These are phyloP conservation scores for Galerucella pusilla DNA, from an alignment of 2,888 invertebrate species.

Conservation along the genomic window DNA sequence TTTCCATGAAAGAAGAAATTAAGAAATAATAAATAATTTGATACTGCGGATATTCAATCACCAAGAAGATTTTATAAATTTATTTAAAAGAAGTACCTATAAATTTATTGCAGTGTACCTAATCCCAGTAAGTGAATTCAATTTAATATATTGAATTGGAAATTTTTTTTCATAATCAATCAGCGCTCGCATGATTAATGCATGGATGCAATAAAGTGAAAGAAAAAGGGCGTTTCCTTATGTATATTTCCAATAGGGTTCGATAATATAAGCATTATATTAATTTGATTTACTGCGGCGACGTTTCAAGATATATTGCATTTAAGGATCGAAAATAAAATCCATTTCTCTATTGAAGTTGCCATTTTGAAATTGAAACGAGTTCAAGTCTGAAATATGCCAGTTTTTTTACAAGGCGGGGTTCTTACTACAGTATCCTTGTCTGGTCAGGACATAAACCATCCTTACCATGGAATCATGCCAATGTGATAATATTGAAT, in stretches of 20 bases:
- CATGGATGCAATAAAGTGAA: constrained; percentile 27
- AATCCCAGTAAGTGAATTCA: not conserved
- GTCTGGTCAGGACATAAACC: constrained; percentile 56
- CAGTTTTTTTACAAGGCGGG: constrained; percentile 58
- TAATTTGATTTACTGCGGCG: constrained; percentile 56
- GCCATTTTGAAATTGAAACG: constrained; percentile 60
- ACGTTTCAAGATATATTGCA: constrained; percentile 53
- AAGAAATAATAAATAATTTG: too few species aligned
- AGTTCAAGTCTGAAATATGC: constrained; percentile 57
- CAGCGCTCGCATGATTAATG: constrained; percentile 33
- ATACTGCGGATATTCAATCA: too few species aligned
- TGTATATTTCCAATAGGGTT: constrained; percentile 50
- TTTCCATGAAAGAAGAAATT: too few species aligned
- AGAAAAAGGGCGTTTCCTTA: constrained; percentile 43
- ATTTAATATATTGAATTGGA: constrained; percentile 16
- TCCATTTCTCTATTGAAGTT: constrained; percentile 56
- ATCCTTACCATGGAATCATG: constrained; percentile 57
- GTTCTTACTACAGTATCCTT: constrained; percentile 48
- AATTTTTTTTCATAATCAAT: constrained; percentile 22
- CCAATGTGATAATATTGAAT: constrained; percentile 56
- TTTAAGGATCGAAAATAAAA: constrained; percentile 52
- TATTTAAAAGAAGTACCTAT: too few species aligned
- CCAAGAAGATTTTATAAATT: too few species aligned
- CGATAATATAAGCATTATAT: constrained; percentile 58
- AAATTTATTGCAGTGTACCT: not conserved